These are phyloP conservation scores for Coluber constrictor DNA, from an alignment of 2,797 vertebrate genomes.

Conservation along the genomic window DNA sequence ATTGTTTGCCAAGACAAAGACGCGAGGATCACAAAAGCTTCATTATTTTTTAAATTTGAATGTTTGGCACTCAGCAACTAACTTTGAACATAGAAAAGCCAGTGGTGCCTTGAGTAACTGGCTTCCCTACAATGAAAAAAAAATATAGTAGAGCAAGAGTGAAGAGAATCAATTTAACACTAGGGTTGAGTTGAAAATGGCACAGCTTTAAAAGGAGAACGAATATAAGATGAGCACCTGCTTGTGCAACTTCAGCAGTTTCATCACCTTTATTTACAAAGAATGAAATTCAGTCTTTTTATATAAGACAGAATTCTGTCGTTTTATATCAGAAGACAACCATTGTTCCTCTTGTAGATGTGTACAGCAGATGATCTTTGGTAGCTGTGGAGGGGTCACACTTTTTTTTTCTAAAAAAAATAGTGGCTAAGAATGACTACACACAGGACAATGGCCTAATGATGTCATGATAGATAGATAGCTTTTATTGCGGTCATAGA, in stretches of 20 bases:
- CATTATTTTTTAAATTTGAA: not conserved
- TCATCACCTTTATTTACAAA: not conserved
- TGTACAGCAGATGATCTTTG: not conserved
- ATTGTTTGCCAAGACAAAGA: not conserved
- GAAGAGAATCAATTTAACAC: slow-evolving; percentile 1
- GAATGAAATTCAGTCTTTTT: not conserved
- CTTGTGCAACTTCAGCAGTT: not conserved
- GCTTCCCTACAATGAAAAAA: not conserved
- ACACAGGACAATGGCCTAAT: not conserved
- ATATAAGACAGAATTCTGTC: not conserved
- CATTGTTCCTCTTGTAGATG: not conserved
- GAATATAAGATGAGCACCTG: not conserved
- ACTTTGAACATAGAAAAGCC: not conserved
- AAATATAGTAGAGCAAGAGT: not conserved
- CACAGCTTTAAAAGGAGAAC: not conserved
- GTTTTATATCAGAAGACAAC: not conserved
- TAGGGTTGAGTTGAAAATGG: not conserved
- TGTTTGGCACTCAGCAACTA: not conserved
- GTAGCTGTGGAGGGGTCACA: not conserved
- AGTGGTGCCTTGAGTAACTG: not conserved
- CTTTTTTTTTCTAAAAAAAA: not conserved
- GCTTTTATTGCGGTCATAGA: too few relatives aligned
- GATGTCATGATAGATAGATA: too few relatives aligned
- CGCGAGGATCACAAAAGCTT: not conserved
- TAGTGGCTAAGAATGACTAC: not conserved